A percentile compares a stretch with the other conserved stretches of the same genome.
Conservation (phyloP, 2,888 invertebrate species). For the Euzophera pinguis region DNA sequence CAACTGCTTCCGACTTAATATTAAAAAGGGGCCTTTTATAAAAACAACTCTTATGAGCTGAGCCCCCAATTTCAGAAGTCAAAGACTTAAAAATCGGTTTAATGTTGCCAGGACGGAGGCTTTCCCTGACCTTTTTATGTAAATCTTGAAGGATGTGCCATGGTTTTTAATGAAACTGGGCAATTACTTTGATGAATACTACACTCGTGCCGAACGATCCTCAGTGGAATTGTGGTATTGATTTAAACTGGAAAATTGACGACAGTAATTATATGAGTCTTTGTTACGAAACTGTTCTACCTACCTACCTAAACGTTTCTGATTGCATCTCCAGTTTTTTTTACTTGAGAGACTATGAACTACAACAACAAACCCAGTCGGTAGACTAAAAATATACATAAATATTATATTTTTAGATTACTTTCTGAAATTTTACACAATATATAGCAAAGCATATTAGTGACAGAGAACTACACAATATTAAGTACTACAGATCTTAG, state of each 20-base stretch:
- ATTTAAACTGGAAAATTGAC: slow-evolving; percentile 37
- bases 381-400: no score
- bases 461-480: no score
- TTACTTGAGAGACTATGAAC: no score
- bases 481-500: no score
- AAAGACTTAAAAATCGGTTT: slow-evolving; percentile 57
- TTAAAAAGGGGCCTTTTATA: neutral
- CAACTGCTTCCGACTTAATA: neutral
- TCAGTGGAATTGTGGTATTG: slow-evolving; percentile 35
- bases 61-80: slow-evolving; percentile 39
- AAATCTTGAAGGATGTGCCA: slow-evolving; percentile 72
- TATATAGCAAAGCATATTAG: no score
- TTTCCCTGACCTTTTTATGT: slow-evolving; percentile 64
- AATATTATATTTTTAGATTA: no score
- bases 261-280: neutral
- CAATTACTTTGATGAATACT: slow-evolving; percentile 70
- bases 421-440: no score
- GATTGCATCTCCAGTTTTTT: no score
- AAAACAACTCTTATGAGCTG: slow-evolving; percentile 22
- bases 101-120: slow-evolving; percentile 47
- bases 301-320: no score
- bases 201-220: slow-evolving; percentile 50
- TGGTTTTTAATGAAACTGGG: slow-evolving; percentile 70
- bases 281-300: no score
- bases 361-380: no score